Conservation (phyloP, 92 coral and sea anemone genomes). For the Paragorgia papillata region DNA sequence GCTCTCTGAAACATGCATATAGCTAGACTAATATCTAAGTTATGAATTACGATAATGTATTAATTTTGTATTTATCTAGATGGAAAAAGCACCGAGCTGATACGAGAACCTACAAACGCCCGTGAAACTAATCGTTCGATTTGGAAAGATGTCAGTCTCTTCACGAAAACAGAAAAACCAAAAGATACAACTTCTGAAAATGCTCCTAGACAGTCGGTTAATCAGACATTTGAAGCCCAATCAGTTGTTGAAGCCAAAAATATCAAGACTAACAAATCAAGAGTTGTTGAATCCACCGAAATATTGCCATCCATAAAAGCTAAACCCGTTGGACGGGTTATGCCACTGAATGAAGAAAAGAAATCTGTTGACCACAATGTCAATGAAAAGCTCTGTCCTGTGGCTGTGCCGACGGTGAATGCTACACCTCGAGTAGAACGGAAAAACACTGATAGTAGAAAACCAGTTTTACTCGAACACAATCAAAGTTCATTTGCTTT, state of each 20-base stretch:
- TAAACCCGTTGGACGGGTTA: neutral
- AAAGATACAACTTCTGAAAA: neutral
- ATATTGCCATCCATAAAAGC: neutral
- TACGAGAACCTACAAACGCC: neutral
- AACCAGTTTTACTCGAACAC: neutral
- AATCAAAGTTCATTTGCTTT: neutral
- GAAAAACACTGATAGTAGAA: neutral
- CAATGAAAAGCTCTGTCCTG: no score
- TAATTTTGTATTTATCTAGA: no score
- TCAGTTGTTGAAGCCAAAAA: neutral
- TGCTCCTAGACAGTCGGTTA: neutral
- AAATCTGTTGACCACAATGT: no score
- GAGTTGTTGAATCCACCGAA: neutral
- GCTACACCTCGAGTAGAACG: neutral
- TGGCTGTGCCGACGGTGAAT: no score
- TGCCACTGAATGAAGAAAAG: neutral
- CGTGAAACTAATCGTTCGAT: constrained; percentile 18
- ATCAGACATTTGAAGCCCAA: neutral
- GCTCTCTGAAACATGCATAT: no score
- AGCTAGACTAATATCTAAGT: no score
- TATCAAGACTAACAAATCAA: neutral
- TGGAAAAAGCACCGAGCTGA: neutral
- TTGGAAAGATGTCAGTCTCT: constrained; percentile 23
- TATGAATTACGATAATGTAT: no score
- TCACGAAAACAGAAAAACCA: constrained; percentile 7